Percentiles rank a stretch among this genome's conserved stretches.
Conservation (phyloP, 2,797 vertebrate genomes). For the Zenarchopterus dispar region DNA sequence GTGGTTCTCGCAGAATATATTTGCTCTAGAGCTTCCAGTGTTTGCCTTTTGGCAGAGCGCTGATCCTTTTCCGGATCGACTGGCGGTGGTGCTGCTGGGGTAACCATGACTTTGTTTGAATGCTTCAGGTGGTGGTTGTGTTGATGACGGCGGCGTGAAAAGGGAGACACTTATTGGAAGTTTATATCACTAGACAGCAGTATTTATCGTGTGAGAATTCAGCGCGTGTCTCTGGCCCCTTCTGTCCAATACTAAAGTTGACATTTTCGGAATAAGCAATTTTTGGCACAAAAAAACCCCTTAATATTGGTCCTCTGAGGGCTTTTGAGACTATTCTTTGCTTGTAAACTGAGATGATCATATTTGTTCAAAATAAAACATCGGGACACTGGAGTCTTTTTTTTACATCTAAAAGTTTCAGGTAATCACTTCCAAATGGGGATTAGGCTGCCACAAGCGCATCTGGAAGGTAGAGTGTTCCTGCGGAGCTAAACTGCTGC, state of each 20-base stretch:
- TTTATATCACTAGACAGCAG: constrained; percentile 41
- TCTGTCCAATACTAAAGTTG: constrained; percentile 31
- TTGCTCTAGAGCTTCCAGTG: constrained; percentile 56
- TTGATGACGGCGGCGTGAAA: background rate
- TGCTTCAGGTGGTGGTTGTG: constrained; percentile 61
- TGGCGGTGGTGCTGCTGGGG: constrained; percentile 63
- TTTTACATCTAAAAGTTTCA: too few species aligned
- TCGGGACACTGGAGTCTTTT: too few species aligned
- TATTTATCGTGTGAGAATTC: constrained; percentile 24
- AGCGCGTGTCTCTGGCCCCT: constrained; percentile 40
- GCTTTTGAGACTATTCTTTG: too few species aligned
- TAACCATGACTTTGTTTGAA: constrained; percentile 65
- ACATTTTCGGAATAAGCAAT: too few species aligned
- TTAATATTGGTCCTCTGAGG: too few species aligned
- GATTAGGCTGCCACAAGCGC: too few species aligned
- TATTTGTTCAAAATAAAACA: too few species aligned
- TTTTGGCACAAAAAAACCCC: too few species aligned
- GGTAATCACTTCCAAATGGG: too few species aligned
- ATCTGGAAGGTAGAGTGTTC: too few species aligned
- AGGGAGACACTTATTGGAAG: constrained; percentile 33
- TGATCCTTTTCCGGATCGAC: constrained; percentile 50
- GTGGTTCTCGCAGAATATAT: constrained; percentile 55
- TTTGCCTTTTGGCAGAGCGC: constrained; percentile 50
- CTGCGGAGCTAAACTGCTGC: too few species aligned
- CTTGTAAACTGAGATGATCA: too few species aligned